Base-by-base conservation (phyloP, 2,113 vertebrate genomes). In the Melanerpes aurifrons region DNA sequence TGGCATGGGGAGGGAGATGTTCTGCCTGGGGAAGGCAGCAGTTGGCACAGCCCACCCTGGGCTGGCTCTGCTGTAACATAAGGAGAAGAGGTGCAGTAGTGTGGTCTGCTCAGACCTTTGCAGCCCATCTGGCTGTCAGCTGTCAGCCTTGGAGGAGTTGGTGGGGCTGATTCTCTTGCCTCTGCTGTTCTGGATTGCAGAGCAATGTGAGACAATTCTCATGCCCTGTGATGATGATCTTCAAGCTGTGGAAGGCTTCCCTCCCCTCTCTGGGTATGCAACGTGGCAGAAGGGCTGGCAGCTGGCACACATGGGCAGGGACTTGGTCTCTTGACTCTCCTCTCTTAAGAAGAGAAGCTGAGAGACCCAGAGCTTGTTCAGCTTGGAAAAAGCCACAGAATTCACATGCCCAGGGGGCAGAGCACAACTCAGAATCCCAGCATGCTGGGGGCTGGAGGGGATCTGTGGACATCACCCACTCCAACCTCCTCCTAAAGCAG, bases 1-100 rank as follows among this genome's bases (percentile, higher is more conserved):
- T 56, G 72, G 11, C 70, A 20, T 6, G 0, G 37, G 40, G 22
- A 61, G 10, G 71, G 35, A 28, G 50, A 13, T 4, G 6, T 53
- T 87, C 78, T 24, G 25, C 5, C 10, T 3, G 64, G 19, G 15
- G 47, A 26, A 29, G 74, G 68, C 86, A 63, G 71, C 21, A 0
- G 90, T 92, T 93, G 95, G 95, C 95, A 77, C 61, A 74, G 92
- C 92, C 75, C 62, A 17, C 62, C 94, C 71, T 3, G 77, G 70
- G 50, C 63, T 89, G 76, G 86, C 92, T 89, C 56, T 4, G 28
- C 87, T 77, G 64, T 24, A 71, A 54, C 59, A 85, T 71, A 92
- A 93, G 89, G 63, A 87, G 68, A 89, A 84, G 85, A 12, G 25
- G 82, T 47, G 73, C 48, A 87, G 85, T 89, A 79, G 15, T 29